phyloP scores from a whole-genome alignment of 92 coral and sea anemone genomes.

The Meandrina meandrites region DNA sequence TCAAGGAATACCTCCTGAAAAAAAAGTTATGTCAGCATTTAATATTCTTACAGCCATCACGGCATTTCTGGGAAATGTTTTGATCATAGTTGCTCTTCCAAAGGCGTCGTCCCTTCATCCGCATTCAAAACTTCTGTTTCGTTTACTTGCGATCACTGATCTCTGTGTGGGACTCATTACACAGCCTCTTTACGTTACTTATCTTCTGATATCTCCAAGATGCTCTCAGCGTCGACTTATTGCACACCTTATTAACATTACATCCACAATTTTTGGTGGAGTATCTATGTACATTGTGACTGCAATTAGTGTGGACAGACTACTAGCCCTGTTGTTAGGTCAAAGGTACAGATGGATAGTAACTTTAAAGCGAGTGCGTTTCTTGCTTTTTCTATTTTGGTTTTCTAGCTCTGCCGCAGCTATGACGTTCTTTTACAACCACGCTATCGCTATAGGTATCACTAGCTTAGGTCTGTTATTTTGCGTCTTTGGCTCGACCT shows the following conservation, averaged over 20 bases:
- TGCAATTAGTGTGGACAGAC: constrained; percentile 4
- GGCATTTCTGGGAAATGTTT: neutral
- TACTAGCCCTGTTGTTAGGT: neutral
- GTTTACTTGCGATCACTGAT: neutral
- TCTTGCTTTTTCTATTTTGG: neutral
- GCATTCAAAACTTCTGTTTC: neutral
- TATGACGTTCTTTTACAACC: neutral
- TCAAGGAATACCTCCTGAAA: neutral
- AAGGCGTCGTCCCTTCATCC: constrained; percentile 6
- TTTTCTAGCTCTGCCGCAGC: neutral
- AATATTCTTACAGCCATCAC: neutral
- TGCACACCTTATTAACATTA: neutral
- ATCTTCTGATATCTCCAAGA: neutral
- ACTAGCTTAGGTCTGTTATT: neutral
- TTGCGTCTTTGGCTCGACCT: neutral
- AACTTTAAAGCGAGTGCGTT: neutral
- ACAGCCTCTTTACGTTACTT: neutral
- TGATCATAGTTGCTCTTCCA: neutral
- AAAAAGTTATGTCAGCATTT: neutral
- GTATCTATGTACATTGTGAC: neutral
- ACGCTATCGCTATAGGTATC: neutral
- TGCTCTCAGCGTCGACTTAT: neutral
- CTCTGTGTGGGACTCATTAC: neutral
- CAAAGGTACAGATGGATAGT: neutral
- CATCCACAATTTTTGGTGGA: neutral